Conservation (phyloP, 2,113 vertebrate species). For the Boleophthalmus pectinirostris region DNA sequence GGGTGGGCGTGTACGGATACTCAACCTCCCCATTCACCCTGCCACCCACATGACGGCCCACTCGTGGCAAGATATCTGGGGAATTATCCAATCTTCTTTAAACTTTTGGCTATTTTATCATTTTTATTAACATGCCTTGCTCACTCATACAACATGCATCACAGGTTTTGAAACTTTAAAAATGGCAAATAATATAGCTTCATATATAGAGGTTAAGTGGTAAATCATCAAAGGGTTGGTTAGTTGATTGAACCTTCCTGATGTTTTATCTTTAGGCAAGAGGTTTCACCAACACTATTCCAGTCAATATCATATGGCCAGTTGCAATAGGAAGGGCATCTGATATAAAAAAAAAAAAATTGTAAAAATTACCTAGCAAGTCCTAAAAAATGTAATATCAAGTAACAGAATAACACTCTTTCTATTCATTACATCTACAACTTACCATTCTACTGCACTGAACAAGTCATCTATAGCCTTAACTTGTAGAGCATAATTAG, state of each 20-base stretch:
- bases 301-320: background rate
- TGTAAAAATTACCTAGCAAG: background rate
- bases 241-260: too few species aligned
- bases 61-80: background rate
- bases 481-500: too few species aligned
- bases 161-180: background rate
- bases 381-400: too few species aligned
- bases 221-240: too few species aligned
- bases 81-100: background rate
- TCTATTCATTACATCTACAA: too few species aligned
- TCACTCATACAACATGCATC: background rate
- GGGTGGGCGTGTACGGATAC: conserved; percentile 32
- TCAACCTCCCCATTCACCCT: conserved; percentile 10
- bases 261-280: too few species aligned
- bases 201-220: too few species aligned
- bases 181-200: background rate
- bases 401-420: too few species aligned
- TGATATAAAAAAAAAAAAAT: background rate
- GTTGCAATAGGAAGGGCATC: background rate
- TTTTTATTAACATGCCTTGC: background rate
- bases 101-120: background rate
- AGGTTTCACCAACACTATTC: too few species aligned
- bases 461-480: too few species aligned
- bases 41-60: background rate
- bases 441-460: too few species aligned